Conservation (phyloP, 2,888 invertebrate genomes). For the Eristalis intricaria region DNA sequence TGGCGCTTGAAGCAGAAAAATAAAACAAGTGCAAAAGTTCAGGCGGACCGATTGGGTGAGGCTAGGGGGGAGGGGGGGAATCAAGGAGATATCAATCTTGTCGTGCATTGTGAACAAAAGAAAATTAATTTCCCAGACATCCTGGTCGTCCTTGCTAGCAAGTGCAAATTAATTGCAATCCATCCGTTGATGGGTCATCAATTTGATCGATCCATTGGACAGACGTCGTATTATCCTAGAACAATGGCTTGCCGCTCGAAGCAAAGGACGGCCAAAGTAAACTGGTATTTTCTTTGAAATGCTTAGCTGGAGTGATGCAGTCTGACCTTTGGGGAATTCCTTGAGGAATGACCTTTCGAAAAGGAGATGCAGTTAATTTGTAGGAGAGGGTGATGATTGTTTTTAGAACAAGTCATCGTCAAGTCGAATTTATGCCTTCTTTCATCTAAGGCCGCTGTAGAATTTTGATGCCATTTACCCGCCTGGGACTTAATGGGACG, state of each 20-base stretch:
- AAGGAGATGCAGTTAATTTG: no score
- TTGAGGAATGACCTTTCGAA: no score
- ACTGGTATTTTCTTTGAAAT: not conserved
- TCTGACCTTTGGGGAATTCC: no score
- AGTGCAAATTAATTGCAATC: constrained; percentile 69
- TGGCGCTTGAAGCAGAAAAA: constrained; percentile 22
- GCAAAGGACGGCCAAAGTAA: constrained; percentile 38
- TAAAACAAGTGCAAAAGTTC: not conserved
- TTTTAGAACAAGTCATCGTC: no score
- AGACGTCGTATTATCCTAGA: constrained; percentile 56
- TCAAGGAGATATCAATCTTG: constrained; percentile 35
- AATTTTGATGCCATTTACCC: no score
- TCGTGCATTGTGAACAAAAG: constrained; percentile 46
- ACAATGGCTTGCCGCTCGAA: constrained; percentile 45
- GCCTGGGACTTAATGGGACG: no score
- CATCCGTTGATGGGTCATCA: constrained; percentile 57
- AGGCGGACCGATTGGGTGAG: not conserved
- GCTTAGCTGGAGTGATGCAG: no score
- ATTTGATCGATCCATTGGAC: constrained; percentile 61
- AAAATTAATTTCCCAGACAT: constrained; percentile 49
- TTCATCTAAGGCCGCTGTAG: no score
- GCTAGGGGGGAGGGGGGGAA: not conserved
- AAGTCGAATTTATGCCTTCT: no score
- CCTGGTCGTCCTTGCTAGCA: constrained; percentile 36
- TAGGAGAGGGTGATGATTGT: no score